These are phyloP conservation scores for Sebastes fasciatus DNA, from an alignment of 2,113 vertebrate genomes.

Conservation along the genomic window DNA sequence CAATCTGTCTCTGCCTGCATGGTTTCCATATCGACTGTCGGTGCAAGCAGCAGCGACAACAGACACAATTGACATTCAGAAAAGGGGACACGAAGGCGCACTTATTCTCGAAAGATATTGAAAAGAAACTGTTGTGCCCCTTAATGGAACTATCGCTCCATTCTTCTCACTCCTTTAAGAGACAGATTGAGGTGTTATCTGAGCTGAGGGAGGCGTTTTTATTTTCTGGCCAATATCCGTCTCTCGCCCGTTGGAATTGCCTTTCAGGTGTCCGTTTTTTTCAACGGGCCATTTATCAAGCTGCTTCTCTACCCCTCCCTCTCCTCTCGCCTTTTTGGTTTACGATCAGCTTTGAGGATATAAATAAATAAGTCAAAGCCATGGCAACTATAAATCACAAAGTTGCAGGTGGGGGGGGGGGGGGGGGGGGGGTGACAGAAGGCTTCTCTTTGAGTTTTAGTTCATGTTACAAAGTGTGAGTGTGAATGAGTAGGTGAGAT, in stretches of 20 bases:
- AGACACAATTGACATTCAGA: constrained; percentile 46
- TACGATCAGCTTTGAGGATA: constrained; percentile 45
- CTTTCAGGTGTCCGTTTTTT: constrained; percentile 54
- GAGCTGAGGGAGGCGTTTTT: constrained; percentile 63
- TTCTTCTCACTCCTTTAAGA: constrained; percentile 46
- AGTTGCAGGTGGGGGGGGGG: constrained; percentile 8
- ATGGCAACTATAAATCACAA: constrained; percentile 49
- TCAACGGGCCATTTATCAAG: constrained; percentile 61
- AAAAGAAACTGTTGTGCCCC: constrained; percentile 43
- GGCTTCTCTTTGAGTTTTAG: constrained; percentile 27
- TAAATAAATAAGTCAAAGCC: constrained; percentile 53
- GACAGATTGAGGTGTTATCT: constrained; percentile 70
- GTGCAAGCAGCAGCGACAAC: constrained; percentile 14
- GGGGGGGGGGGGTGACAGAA: constrained; percentile 12
- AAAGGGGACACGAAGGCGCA: constrained; percentile 10
- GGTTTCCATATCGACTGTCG: constrained; percentile 31
- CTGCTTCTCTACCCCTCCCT: not conserved
- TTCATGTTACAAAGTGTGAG: constrained; percentile 20
- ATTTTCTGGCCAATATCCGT: constrained; percentile 58
- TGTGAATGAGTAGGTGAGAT: constrained; percentile 41
- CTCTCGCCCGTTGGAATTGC: constrained; percentile 27
- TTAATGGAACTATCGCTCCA: constrained; percentile 48
- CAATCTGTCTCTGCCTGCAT: constrained; percentile 27
- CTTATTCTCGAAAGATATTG: constrained; percentile 35
- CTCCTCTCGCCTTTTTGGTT: constrained; percentile 6